phyloP scores from a whole-genome alignment of 1,140 invertebrate species.

The Venustaconcha ellipsiformis region DNA sequence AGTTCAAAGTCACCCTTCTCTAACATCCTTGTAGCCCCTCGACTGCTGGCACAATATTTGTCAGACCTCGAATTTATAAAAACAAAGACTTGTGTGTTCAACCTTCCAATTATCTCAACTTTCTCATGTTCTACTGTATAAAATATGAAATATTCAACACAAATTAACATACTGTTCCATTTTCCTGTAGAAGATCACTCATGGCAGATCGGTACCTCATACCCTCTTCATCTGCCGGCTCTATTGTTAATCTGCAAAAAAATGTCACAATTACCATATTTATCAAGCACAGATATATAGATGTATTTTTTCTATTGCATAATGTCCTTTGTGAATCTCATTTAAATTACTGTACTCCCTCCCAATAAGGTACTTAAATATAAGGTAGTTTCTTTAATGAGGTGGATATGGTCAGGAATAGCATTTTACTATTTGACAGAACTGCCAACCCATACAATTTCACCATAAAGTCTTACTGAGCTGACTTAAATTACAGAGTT shows the following conservation, averaged over 20 bases:
- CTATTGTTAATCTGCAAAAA: conserved; percentile 59
- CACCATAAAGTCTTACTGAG: too few relatives aligned
- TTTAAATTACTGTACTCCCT: neutral
- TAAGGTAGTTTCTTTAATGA: neutral
- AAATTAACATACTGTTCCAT: conserved; percentile 24
- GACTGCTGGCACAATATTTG: too few relatives aligned
- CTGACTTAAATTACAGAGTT: too few relatives aligned
- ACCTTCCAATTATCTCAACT: too few relatives aligned
- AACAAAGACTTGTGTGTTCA: too few relatives aligned
- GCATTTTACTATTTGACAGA: neutral
- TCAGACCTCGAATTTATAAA: too few relatives aligned
- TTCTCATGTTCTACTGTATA: too few relatives aligned
- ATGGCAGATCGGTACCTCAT: conserved; percentile 62
- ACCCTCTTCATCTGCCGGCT: conserved; percentile 63
- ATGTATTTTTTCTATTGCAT: neutral
- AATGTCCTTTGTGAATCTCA: too few relatives aligned
- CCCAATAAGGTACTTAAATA: neutral
- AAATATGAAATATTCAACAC: neutral
- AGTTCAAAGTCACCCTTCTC: too few relatives aligned
- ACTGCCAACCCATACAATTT: neutral
- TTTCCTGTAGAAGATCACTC: conserved; percentile 58
- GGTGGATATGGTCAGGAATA: neutral
- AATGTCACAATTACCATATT: conserved; percentile 1
- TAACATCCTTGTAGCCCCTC: too few relatives aligned
- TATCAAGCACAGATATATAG: neutral